Percentiles rank a stretch among this genome's conserved stretches.
Conservation (phyloP, 2,888 invertebrate species). For the Dorcus hopei region DNA sequence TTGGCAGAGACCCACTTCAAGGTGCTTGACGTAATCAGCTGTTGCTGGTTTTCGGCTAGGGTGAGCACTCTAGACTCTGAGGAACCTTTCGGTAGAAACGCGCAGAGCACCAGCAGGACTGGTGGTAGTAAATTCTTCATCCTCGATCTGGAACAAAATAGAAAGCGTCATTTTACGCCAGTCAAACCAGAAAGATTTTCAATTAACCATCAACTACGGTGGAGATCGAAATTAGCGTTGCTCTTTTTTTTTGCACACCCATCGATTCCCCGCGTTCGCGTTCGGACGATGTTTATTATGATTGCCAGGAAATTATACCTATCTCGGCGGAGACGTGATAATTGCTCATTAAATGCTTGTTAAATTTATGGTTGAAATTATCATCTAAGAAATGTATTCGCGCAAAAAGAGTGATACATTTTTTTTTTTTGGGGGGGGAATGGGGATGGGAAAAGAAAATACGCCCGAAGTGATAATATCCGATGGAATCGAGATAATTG, state of each 20-base stretch:
- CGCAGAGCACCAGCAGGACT: constrained; percentile 18
- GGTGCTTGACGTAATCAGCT: constrained; percentile 76
- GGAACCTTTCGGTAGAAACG: constrained; percentile 4
- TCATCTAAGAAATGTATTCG: no score
- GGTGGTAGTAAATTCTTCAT: constrained; percentile 21
- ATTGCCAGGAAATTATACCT: no score
- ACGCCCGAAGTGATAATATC: no score
- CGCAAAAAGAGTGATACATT: no score
- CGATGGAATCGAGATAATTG: no score
- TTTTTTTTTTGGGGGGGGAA: no score
- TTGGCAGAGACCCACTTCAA: constrained; percentile 68
- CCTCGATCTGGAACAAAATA: constrained; percentile 19
- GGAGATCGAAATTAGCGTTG: neutral
- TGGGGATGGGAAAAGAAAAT: no score
- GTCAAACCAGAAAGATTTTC: neutral
- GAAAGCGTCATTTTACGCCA: no score
- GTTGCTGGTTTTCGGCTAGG: constrained; percentile 51
- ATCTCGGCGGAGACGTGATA: no score
- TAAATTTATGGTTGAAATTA: no score
- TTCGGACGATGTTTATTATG: neutral
- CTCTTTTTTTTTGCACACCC: neutral
- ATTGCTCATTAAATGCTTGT: no score
- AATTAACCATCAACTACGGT: neutral
- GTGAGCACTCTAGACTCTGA: constrained; percentile 40
- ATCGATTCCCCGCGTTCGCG: neutral